Evolutionary conservation across 2,888 invertebrate genomes (phyloP), one percentile per base, ranked within the genome.

Genomic region (Cyrtodaria siliqua): DNA sequence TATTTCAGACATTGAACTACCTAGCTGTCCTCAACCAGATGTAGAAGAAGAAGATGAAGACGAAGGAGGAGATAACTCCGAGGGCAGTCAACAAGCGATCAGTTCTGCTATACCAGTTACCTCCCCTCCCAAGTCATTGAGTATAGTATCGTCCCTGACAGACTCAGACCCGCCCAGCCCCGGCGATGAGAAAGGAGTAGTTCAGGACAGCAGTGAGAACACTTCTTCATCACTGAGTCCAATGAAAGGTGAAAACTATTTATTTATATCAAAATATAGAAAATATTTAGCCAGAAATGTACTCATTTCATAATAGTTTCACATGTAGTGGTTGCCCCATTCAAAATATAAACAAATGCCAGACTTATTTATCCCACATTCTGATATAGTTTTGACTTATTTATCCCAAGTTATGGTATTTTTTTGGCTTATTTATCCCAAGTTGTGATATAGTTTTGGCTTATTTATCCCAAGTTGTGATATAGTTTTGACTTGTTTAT

Each of bases 1-100:
- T 18, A 38, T 53, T 70, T n/a, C 79, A 86, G 86, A 86, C 44
- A 61, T 84, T 6, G 86, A 86, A 53, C 74, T 86, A 9, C 86
- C 86, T 6, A 84, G 82, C 55, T 64, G 67, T 49, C 71, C 77
- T n/a, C n/a, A 27, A 20, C 59, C n/a, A n/a, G n/a, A n/a, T n/a
- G n/a, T 66, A 18, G 33, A 40, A 24, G 52, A 52, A 29, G 33
- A 20, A 23, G 52, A 50, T 12, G 76, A 69, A 23, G 24, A 18
- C 20, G n/a, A 29, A 20, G 18, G 16, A 12, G 53, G 18, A 3
- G 64, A 60, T 27, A 27, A 12, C 3, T 20, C 16, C 16, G n/a
- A 6, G 3, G 61, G 64, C 18, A 61, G 50, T 49, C 12, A 42
- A 8, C 16, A 38, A 16, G 42, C 79, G 9, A 57, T 44, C 3